These are phyloP conservation scores for Oncorhynchus gorbuscha DNA, from an alignment of 2,113 vertebrate genomes.

Conservation along the genomic window DNA sequence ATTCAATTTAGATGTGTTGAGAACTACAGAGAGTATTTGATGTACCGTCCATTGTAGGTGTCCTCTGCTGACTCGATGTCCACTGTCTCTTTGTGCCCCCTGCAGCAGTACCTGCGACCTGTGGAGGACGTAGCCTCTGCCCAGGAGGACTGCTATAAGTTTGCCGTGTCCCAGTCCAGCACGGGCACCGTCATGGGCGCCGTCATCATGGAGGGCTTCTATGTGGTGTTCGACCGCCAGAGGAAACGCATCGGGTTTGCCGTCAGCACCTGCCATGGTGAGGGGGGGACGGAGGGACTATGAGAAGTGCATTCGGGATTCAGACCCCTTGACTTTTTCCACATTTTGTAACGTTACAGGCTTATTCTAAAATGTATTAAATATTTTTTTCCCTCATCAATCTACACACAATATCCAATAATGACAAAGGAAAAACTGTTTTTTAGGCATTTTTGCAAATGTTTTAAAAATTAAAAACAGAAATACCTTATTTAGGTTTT, in stretches of 20 bases:
- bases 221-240: constrained; percentile 92
- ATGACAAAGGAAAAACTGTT: too few relatives aligned
- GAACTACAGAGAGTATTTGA: too few relatives aligned
- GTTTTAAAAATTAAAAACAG: too few relatives aligned
- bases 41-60: background rate
- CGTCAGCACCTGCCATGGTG: constrained; percentile 93
- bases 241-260: constrained; percentile 92
- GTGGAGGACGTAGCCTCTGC: constrained; percentile 94
- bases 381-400: too few relatives aligned
- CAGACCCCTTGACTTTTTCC: too few relatives aligned
- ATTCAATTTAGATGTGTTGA: too few relatives aligned
- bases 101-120: constrained; percentile 93
- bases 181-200: constrained; percentile 97
- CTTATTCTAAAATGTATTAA: too few relatives aligned
- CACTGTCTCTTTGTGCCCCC: background rate
- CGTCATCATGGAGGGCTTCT: constrained; percentile 98
- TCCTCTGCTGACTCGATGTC: background rate
- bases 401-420: too few relatives aligned
- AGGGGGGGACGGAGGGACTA: constrained; percentile 84
- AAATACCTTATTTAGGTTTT: too few relatives aligned
- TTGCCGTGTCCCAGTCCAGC: constrained; percentile 95
- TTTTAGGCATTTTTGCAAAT: too few relatives aligned
- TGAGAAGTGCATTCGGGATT: constrained; percentile 55
- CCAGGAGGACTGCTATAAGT: constrained; percentile 97
- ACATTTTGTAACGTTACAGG: too few relatives aligned